These are phyloP conservation scores for Drosophila paramelanica DNA, from an alignment of 2,888 invertebrate species.

Conservation along the genomic window DNA sequence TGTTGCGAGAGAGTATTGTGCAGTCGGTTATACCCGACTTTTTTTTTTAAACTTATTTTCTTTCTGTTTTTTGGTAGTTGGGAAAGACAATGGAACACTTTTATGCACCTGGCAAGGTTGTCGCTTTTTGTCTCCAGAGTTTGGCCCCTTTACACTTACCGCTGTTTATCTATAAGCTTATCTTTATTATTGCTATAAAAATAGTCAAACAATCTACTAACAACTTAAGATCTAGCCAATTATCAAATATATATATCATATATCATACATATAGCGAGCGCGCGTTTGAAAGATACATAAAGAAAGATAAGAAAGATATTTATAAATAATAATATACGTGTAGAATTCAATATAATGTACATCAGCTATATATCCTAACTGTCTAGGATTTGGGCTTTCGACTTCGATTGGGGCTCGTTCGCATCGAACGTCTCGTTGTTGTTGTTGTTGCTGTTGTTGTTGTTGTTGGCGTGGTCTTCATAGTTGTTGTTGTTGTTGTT, in stretches of 20 bases:
- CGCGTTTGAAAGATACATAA: constrained; percentile 28
- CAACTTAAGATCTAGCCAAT: constrained; percentile 67
- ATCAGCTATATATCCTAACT: constrained; percentile 16
- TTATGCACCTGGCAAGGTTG: constrained; percentile 53
- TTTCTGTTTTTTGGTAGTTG: constrained; percentile 11
- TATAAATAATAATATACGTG: constrained; percentile 39
- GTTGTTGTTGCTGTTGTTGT: constrained; percentile 24
- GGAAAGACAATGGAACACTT: constrained; percentile 23
- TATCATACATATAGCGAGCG: constrained; percentile 67
- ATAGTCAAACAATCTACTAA: constrained; percentile 75
- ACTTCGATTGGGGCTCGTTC: constrained; percentile 78
- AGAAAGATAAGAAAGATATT: constrained; percentile 34
- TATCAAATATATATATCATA: constrained; percentile 45
- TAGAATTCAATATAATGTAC: constrained; percentile 30
- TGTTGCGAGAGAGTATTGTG: too few relatives aligned
- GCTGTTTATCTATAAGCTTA: constrained; percentile 51
- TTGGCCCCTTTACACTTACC: neutral
- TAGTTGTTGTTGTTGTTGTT: constrained; percentile 27
- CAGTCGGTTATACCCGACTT: too few relatives aligned
- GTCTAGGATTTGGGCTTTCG: constrained; percentile 75
- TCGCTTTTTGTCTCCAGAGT: neutral
- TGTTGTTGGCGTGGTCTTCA: constrained; percentile 27
- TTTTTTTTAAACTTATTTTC: too few relatives aligned
- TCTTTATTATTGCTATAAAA: constrained; percentile 66
- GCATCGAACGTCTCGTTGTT: constrained; percentile 63